Evolutionary conservation across 2,888 invertebrate genomes (phyloP), one percentile per base, ranked within the genome.

Genomic region (Cheilosia vernalis): DNA sequence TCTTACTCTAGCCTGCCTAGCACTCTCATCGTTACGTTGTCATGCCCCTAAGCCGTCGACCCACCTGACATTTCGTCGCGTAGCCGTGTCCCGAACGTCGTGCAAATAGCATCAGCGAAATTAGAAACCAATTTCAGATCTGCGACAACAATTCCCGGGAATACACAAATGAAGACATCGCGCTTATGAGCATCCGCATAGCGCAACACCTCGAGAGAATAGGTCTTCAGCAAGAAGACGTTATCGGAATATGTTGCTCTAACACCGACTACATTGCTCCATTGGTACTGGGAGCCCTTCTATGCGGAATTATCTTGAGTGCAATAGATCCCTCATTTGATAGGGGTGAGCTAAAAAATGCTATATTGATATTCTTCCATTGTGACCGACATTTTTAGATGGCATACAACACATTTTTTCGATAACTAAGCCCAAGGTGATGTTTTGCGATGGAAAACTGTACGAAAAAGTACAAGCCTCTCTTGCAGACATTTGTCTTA

Each of bases 251-350:
- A 49, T 88, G 90, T 0, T 91, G 88, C 1, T 87, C 87, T 9
- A 92, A 92, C 72, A 88, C 90, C 37, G 90, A 90, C 4, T 89
- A 89, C 69, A 77, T 90, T 2, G 90, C 91, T 88, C 90, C 92
- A 0, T 76, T 91, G 15, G 90, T 90, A 1, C 87, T 91, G 61
- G 92, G 89, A 10, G 40, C 64, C 15, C 42, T 69, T 7, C 40
- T 80, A 1, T 73, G 66, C 19, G 80, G 80, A 9, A 21, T 55
- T 5, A 47, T n/a, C 4, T 4, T 80, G 3, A 80, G 80, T 40
- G 55, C 61, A 10, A 10, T 74, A 7, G 74, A 81, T 60, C 66
- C 74, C 2, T 74, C 80, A 7, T 81, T 81, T 21, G 80, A 80
- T 9, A 74, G 67, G 27, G 80, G 80, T 80, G 0, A 58, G 17